Conservation (phyloP, 2,888 invertebrate genomes). For the Pimpla rufipes region DNA sequence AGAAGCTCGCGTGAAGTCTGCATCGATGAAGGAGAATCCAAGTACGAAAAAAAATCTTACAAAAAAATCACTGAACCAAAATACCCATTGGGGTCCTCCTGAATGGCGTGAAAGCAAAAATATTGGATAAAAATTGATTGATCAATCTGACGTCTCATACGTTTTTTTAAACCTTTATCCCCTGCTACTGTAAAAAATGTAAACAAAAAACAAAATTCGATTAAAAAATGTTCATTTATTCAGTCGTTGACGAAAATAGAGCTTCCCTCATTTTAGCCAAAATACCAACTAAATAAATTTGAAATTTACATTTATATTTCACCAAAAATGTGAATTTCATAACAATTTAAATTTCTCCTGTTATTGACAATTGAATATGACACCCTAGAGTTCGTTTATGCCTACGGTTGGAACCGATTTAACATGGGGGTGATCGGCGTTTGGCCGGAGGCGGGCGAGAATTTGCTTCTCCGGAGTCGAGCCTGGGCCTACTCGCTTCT, state of each 20-base stretch:
- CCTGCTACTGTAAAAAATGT: not conserved
- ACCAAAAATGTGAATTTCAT: too few species aligned
- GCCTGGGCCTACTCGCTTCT: constrained; percentile 54
- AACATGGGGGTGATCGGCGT: constrained; percentile 71
- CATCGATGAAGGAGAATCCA: constrained; percentile 54
- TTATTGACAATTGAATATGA: constrained; percentile 24
- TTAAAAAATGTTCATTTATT: not conserved
- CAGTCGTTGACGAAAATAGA: not conserved
- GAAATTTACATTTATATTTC: not conserved
- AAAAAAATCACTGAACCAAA: not conserved
- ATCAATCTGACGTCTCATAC: not conserved
- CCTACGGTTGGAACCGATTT: constrained; percentile 72
- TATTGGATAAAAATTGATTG: not conserved
- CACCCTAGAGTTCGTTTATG: constrained; percentile 65
- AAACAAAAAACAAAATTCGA: not conserved
- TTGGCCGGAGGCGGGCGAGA: constrained; percentile 58
- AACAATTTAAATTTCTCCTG: too few species aligned
- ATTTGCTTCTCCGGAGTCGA: constrained; percentile 58
- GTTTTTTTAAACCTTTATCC: not conserved
- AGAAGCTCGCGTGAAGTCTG: constrained; percentile 24
- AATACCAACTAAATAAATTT: not conserved
- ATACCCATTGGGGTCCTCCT: not conserved
- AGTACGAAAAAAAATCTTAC: constrained; percentile 28
- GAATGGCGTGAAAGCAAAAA: not conserved
- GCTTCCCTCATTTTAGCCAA: not conserved